A percentile compares a stretch with the other conserved stretches of the same genome.
Evolutionary conservation across 2,113 vertebrate genomes (phyloP).

Genomic region (Dicrurus megarhynchus): DNA sequence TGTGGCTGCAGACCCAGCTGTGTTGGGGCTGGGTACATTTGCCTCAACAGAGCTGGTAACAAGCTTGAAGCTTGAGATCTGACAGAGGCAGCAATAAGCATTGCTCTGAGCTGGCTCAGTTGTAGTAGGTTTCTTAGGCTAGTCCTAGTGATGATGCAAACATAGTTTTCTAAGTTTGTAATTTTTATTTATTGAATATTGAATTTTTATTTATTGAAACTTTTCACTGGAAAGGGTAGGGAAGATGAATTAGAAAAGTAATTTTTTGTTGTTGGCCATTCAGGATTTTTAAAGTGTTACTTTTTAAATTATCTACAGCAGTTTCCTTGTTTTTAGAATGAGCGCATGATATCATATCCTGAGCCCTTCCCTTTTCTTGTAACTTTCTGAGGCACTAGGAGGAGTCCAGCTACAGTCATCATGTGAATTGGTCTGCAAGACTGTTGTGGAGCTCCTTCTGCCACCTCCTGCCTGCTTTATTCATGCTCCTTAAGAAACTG

Average conservation of each 20-base stretch:
- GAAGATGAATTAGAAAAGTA: neutral
- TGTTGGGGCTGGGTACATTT: neutral
- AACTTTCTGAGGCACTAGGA: slow-evolving; percentile 26
- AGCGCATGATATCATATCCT: slow-evolving; percentile 62
- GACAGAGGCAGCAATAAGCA: neutral
- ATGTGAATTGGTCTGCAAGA: neutral
- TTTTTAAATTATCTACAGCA: neutral
- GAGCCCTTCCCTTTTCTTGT: slow-evolving; percentile 52
- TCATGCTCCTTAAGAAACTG: neutral
- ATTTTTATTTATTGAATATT: neutral
- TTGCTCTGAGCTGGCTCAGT: neutral
- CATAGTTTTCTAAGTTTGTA: neutral
- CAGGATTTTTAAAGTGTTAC: neutral
- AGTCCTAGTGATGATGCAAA: neutral
- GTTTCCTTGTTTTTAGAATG: slow-evolving; percentile 43
- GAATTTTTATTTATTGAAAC: neutral
- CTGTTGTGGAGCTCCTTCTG: neutral
- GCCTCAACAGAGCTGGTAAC: neutral
- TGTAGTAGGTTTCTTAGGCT: neutral
- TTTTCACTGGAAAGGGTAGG: neutral
- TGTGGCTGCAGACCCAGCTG: neutral
- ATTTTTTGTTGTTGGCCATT: neutral
- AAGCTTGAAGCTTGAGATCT: neutral
- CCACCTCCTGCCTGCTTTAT: neutral
- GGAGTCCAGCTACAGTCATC: neutral